These are phyloP conservation scores for Pangasius djambal DNA, from an alignment of 2,797 vertebrate species.

Conservation along the genomic window DNA sequence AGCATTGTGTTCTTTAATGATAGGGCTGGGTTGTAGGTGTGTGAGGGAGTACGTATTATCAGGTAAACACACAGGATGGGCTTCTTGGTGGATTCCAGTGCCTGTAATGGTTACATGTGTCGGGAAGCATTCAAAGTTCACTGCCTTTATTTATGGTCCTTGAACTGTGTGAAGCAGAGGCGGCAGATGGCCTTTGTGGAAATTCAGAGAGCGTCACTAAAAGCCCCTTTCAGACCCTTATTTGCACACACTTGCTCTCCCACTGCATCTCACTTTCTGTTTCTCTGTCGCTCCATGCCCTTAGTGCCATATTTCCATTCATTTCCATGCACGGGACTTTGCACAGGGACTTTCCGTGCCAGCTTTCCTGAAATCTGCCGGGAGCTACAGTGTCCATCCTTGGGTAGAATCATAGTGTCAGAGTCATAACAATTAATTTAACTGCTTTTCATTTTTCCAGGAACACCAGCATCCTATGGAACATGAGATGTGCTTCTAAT, in stretches of 20 bases:
- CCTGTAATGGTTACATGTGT: neutral
- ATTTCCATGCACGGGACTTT: constrained; percentile 23
- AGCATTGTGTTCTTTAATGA: neutral
- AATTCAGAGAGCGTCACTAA: constrained; percentile 24
- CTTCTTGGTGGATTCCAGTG: constrained; percentile 51
- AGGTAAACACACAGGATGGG: constrained; percentile 4
- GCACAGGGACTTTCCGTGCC: constrained; percentile 42
- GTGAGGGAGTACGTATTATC: neutral
- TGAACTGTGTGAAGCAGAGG: neutral
- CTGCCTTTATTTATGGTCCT: constrained; percentile 28
- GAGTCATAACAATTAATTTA: neutral
- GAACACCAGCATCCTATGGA: neutral
- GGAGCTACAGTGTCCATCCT: neutral
- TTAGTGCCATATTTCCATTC: constrained; percentile 28
- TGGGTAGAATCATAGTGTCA: neutral
- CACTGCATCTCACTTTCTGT: neutral
- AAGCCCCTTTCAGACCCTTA: constrained; percentile 22
- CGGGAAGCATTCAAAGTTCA: constrained; percentile 14
- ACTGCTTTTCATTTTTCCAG: neutral
- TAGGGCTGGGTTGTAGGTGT: neutral
- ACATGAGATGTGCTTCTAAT: neutral
- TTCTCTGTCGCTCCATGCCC: constrained; percentile 12
- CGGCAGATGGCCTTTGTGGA: constrained; percentile 18
- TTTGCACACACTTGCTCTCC: constrained; percentile 24
- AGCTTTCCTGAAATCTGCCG: constrained; percentile 7